These are phyloP conservation scores for Antitype chi DNA, from an alignment of 2,888 invertebrate genomes.

Conservation along the genomic window DNA sequence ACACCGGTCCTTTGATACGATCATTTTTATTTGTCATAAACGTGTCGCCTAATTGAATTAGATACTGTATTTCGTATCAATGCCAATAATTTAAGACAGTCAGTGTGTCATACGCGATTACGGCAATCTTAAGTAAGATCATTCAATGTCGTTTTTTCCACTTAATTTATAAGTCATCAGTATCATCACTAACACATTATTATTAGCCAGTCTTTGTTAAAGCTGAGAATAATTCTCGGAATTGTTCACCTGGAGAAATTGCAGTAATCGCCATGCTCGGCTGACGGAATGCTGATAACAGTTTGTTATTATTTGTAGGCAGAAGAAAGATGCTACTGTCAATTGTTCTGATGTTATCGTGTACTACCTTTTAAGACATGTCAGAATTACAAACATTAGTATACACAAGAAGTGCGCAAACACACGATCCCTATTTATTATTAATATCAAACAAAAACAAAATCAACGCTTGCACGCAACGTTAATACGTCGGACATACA, in stretches of 20 bases:
- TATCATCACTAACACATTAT: no score
- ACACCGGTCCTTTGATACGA: background rate
- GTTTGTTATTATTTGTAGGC: background rate
- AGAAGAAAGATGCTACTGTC: background rate
- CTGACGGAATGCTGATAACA: background rate
- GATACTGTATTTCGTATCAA: background rate
- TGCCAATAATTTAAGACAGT: background rate
- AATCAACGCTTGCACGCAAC: constrained; percentile 69
- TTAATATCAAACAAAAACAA: constrained; percentile 65
- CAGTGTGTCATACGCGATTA: background rate
- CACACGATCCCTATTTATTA: constrained; percentile 53
- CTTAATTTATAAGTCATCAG: background rate
- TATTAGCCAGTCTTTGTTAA: background rate
- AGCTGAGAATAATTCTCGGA: background rate
- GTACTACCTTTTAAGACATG: background rate
- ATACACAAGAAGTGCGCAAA: constrained; percentile 32
- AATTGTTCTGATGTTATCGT: background rate
- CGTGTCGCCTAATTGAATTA: background rate
- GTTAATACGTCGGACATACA: constrained; percentile 65
- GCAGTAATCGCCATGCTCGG: background rate
- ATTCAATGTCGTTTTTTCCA: background rate
- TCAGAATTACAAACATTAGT: constrained; percentile 22
- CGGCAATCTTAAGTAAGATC: background rate
- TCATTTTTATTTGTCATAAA: background rate
- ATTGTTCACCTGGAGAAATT: background rate